These are phyloP conservation scores for Loris lydekkerianus DNA, from an alignment of 2,797 vertebrate species.

Conservation along the genomic window DNA sequence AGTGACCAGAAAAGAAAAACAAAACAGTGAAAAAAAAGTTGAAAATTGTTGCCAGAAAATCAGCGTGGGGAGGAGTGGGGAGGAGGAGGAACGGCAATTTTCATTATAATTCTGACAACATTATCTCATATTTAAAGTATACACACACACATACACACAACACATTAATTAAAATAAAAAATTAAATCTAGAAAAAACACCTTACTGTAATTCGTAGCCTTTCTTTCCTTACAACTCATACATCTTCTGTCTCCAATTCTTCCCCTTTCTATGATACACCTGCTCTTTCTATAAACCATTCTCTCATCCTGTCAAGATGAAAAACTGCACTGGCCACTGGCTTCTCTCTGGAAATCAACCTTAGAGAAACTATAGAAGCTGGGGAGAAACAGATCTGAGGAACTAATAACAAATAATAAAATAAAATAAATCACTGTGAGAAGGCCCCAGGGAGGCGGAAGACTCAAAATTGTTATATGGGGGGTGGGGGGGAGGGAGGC, in stretches of 20 bases:
- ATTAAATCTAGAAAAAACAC: neutral
- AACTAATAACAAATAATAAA: conserved; percentile 40
- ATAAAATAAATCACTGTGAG: neutral
- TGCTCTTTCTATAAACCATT: conserved; percentile 67
- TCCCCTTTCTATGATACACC: conserved; percentile 9
- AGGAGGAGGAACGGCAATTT: neutral
- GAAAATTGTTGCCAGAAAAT: conserved; percentile 52
- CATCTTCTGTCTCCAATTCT: neutral
- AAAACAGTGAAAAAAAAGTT: neutral
- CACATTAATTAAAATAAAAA: conserved; percentile 42
- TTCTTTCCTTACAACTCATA: conserved; percentile 31
- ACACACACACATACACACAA: neutral
- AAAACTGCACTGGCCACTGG: conserved; percentile 70
- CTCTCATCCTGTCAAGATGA: conserved; percentile 75
- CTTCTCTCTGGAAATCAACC: conserved; percentile 71
- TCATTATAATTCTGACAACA: neutral
- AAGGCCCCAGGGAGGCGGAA: neutral
- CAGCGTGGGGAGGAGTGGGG: neutral
- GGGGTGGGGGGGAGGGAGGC: neutral
- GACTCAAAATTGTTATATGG: neutral
- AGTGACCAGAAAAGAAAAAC: neutral
- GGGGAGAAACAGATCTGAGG: conserved; percentile 53
- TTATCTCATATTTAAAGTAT: neutral
- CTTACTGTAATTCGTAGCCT: neutral
- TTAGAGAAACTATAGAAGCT: conserved; percentile 62